Evolutionary conservation across 2,113 vertebrate species (phyloP), one percentile per base, ranked within the genome.

Genomic region (Phyllopteryx taeniolatus): DNA sequence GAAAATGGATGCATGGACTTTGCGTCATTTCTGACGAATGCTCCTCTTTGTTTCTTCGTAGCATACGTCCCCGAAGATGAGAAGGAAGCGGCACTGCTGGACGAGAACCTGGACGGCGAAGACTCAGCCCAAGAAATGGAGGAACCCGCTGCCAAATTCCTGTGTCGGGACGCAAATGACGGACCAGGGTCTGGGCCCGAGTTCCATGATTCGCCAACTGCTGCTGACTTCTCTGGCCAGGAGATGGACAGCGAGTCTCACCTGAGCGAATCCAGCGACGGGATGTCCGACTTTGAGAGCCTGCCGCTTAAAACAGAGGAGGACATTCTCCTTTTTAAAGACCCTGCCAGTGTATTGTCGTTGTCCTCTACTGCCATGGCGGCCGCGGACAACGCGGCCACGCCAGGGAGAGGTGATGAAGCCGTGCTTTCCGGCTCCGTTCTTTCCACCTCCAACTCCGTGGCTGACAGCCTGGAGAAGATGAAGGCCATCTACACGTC

Each of bases 401-500:
- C 70, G 13, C 73, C 78, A n/a, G 80, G 73, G 54, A 75, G 71
- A 88, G 84, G 89, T 60, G 96, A 98, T 35, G 95, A 97, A 79
- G 91, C 93, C 0, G 72, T 87, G 17, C 81, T 91, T 0, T 73
- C 90, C 1, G 92, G 90, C 12, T 94, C 95, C 0, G 84, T 90
- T 47, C 81, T 91, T 0, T 63, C 86, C 11, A 88, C 91, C 0
- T 72, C 90, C 1, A 90, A 90, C 8, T 94, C 95, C 0, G 88
- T 91, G 60, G 90, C 90, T 63, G 97, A 99, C 79, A 99, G 98
- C 71, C 91, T 99, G 80, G 96, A 99, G 79, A 98, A 99, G 92
- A 99, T 99, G 98, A 99, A 98, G 91, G 98, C 97, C 0, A 98
- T 99, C 70, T 99, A 99, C 89, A 96, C 96, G 70, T 97, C 96